These are phyloP conservation scores for Silurus lanzhouensis DNA, from an alignment of 2,797 vertebrate species.

Conservation along the genomic window DNA sequence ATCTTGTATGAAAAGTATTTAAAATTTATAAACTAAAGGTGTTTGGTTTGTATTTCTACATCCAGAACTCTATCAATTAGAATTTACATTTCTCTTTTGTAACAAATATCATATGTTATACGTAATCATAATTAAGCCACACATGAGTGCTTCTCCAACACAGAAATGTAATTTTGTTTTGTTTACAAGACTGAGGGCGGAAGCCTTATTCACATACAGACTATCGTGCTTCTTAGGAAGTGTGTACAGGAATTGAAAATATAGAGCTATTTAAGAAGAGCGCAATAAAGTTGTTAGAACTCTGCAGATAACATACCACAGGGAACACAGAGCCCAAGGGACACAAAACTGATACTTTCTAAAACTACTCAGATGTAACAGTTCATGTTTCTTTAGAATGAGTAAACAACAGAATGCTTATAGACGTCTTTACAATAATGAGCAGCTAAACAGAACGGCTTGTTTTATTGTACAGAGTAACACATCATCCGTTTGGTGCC, in stretches of 20 bases:
- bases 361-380: neutral
- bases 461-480: slow-evolving; percentile 48
- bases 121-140: neutral
- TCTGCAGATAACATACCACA: neutral
- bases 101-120: neutral
- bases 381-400: neutral
- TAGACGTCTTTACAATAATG: neutral
- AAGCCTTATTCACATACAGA: neutral
- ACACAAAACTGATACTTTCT: slow-evolving; percentile 7
- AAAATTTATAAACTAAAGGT: neutral
- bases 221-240: neutral
- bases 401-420: neutral
- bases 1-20: no score
- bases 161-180: neutral
- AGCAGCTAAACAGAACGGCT: slow-evolving; percentile 9
- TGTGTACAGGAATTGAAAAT: slow-evolving; percentile 37
- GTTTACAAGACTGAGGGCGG: no score
- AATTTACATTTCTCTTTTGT: neutral
- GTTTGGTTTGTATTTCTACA: neutral
- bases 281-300: neutral
- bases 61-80: neutral
- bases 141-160: neutral
- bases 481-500: slow-evolving; percentile 51
- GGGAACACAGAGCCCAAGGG: neutral
- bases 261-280: slow-evolving; percentile 3